phyloP scores from a whole-genome alignment of 2,888 invertebrate species.

The Lochmaea capreae region DNA sequence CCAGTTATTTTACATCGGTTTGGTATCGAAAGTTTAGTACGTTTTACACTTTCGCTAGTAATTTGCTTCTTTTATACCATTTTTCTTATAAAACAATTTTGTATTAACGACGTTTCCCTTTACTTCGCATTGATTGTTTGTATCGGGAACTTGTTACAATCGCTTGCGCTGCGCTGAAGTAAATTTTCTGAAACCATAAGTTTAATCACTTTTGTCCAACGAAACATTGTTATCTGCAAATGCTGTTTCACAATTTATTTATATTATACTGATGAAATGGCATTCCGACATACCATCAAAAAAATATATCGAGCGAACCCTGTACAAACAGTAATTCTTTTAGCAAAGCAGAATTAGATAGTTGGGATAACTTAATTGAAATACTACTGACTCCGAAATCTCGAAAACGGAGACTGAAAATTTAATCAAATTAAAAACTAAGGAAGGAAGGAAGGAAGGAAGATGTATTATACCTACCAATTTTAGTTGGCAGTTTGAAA shows the following conservation, averaged over 20 bases:
- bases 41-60: no score
- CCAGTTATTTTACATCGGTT: no score
- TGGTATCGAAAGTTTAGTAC: no score
- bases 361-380: not conserved
- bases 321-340: not conserved
- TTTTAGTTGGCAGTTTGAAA: no score
- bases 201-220: not conserved
- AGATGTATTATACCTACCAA: no score
- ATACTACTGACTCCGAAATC: not conserved
- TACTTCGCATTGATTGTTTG: not conserved
- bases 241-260: constrained; percentile 1
- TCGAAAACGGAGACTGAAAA: no score
- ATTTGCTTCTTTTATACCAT: no score
- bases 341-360: not conserved
- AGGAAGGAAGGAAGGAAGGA: no score
- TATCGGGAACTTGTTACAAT: not conserved
- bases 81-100: no score
- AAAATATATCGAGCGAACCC: constrained; percentile 2
- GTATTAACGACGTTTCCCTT: not conserved
- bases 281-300: constrained; percentile 4
- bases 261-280: not conserved
- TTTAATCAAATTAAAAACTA: no score
- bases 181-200: not conserved
- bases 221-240: not conserved
- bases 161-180: not conserved